Evolutionary conservation across 2,113 vertebrate genomes (phyloP), one percentile per base, ranked within the genome.

Genomic region (Neolamprologus toae): DNA sequence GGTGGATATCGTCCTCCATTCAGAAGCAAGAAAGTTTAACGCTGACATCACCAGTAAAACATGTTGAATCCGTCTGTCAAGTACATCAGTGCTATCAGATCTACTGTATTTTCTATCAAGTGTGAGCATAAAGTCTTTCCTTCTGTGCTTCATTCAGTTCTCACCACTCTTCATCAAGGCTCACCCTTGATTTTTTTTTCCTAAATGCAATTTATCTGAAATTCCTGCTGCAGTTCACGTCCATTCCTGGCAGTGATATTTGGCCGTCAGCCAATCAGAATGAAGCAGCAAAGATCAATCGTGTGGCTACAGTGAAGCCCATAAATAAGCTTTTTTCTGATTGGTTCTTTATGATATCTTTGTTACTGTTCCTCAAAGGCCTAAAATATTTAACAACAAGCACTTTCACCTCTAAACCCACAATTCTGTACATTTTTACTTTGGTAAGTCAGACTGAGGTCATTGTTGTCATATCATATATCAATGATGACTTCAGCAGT

Each of bases 241-340:
- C 35, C 4, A 76, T 28, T 42, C 40, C 42, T 87, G 82, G 80
- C 82, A 57, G 82, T 4, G 4, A 55, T 82, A 3, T 2, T 66
- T 85, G 90, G 33, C 87, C 26, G 3, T n/a, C 45, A 61, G 92
- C 88, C 91, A 88, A 68, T 85, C 81, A 68, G 49, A 53, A 31
- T 53, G 45, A 80, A 83, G 80, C 17, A 5, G n/a, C 19, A 76
- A 35, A 28, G 63, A 87, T 86, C 45, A 49, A 31, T 80, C 9
- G 1, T 40, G 71, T 49, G 71, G 40, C 40, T 28, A 47, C 21
- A 76, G 40, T 19, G 33, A 31, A 45, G n/a, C 76, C 37, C n/a
- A 28, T 14, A 71, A 54, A 82, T 28, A 21, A 78, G 23, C 10
- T 42, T 35, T 35, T 26, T 13, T 63, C 28, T 63, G 23, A 11